Base-by-base conservation (phyloP, 2,888 invertebrate species). In the Meteorus cinctellus region DNA sequence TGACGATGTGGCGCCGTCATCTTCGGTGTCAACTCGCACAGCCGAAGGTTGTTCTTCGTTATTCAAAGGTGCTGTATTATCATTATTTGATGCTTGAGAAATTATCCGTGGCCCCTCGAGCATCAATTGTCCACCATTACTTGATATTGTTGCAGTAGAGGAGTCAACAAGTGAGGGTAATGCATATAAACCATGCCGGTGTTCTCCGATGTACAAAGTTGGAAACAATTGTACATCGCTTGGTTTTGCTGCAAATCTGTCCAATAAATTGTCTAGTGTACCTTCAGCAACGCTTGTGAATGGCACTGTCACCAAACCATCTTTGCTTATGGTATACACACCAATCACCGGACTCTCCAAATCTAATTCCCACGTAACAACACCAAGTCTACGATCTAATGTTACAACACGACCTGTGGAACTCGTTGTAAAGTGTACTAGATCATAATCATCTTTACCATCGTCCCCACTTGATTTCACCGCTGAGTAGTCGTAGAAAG, bases 401-500 rank as follows among this genome's bases (percentile, higher is more conserved):
- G 98, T 97, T 81, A 97, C 93, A 41, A 97, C 92, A 73, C 94
- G 92, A 0, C 98, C 98, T 82, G 94, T 95, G 0, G 97, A 96
- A 81, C 97, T 97, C 0, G 97, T 96, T 0, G 97, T 94, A 87
- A 98, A 95, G 89, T 98, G 98, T 14, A 95, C 93, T 81, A 95
- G 93, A 85, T 96, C 95, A 91, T 97, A 97, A 90, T 95, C 94
- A 84, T 94, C 94, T 4, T 94, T 91, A 90, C 94, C 92, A 87
- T 96, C 95, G 24, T 77, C 79, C 70, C 94, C 93, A 65, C 93
- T 94, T 94, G 94, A 96, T 80, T 94, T 94, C 86, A 93, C 93
- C 1, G 97, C 94, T 1, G 98, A 95, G 89, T 99, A 99, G 90
- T 98, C 98, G 86, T 95, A 96, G 91, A 96, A 99, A 0, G 98